phyloP scores from a whole-genome alignment of 2,888 invertebrate species.

The Drosophila affinis region DNA sequence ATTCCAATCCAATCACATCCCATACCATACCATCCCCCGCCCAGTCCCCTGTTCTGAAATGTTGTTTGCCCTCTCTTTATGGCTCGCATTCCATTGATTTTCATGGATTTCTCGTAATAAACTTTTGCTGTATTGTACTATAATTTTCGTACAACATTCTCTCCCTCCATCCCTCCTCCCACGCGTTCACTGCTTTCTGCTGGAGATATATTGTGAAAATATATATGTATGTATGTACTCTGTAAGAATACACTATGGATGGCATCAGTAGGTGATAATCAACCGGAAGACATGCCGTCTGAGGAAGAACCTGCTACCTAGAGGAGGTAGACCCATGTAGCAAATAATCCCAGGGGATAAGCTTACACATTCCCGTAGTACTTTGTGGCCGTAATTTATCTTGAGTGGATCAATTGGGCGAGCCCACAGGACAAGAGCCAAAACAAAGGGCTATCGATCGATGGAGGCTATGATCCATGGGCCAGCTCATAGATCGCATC shows the following conservation, averaged over 20 bases:
- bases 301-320: slow-evolving; percentile 17
- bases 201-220: neutral
- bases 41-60: slow-evolving; percentile 12
- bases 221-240: too few relatives aligned
- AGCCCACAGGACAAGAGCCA: slow-evolving; percentile 14
- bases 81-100: slow-evolving; percentile 81
- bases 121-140: slow-evolving; percentile 61
- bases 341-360: slow-evolving; percentile 34
- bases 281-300: slow-evolving; percentile 38
- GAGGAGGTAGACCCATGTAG: too few relatives aligned
- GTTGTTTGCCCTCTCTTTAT: slow-evolving; percentile 60
- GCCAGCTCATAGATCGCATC: slow-evolving; percentile 39
- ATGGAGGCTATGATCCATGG: slow-evolving; percentile 26
- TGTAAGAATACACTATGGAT: neutral
- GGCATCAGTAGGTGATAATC: slow-evolving; percentile 9
- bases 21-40: neutral
- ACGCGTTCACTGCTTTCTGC: slow-evolving; percentile 13
- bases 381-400: slow-evolving; percentile 79
- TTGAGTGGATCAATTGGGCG: slow-evolving; percentile 78
- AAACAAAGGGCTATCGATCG: slow-evolving; percentile 28
- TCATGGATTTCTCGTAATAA: slow-evolving; percentile 75
- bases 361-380: slow-evolving; percentile 53
- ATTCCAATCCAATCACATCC: neutral
- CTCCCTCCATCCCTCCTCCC: slow-evolving; percentile 37
- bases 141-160: slow-evolving; percentile 39